Evolutionary conservation across 2,888 invertebrate species (phyloP).

Genomic region (Cheilosia urbana): DNA sequence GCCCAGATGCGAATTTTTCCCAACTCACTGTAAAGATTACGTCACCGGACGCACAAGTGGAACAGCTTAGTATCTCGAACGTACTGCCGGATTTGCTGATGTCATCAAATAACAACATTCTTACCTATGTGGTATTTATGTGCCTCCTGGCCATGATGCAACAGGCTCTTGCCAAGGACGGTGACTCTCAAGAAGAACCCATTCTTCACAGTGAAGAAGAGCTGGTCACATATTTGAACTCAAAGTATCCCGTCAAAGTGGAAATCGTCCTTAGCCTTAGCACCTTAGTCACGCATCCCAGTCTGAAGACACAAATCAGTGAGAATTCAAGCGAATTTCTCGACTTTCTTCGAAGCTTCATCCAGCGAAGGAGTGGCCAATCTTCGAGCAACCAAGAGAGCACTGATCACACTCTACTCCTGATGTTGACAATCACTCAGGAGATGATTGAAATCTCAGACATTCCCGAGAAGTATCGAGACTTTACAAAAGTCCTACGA

Average conservation of each 20-base stretch:
- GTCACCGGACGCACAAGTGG: slow-evolving; percentile 63
- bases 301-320: slow-evolving; percentile 80
- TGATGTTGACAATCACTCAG: slow-evolving; percentile 79
- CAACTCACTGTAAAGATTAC: slow-evolving; percentile 77
- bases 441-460: slow-evolving; percentile 79
- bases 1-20: slow-evolving; percentile 45
- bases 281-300: slow-evolving; percentile 80
- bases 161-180: slow-evolving; percentile 33
- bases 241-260: slow-evolving; percentile 79
- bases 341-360: slow-evolving; percentile 77
- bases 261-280: slow-evolving; percentile 80
- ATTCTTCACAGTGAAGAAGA: slow-evolving; percentile 79
- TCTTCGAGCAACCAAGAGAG: slow-evolving; percentile 59
- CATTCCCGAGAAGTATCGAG: slow-evolving; percentile 68
- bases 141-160: slow-evolving; percentile 78
- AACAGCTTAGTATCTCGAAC: slow-evolving; percentile 72
- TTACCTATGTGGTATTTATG: slow-evolving; percentile 81
- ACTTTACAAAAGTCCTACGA: slow-evolving; percentile 73
- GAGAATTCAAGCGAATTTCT: slow-evolving; percentile 80
- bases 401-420: slow-evolving; percentile 77
- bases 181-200: not conserved
- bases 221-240: slow-evolving; percentile 78
- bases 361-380: slow-evolving; percentile 68
- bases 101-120: slow-evolving; percentile 78
- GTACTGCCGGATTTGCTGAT: slow-evolving; percentile 78